A percentile compares a stretch with the other conserved stretches of the same genome.
Evolutionary conservation across 2,888 invertebrate species (phyloP).

Genomic region (Dryadula phaetusa): DNA sequence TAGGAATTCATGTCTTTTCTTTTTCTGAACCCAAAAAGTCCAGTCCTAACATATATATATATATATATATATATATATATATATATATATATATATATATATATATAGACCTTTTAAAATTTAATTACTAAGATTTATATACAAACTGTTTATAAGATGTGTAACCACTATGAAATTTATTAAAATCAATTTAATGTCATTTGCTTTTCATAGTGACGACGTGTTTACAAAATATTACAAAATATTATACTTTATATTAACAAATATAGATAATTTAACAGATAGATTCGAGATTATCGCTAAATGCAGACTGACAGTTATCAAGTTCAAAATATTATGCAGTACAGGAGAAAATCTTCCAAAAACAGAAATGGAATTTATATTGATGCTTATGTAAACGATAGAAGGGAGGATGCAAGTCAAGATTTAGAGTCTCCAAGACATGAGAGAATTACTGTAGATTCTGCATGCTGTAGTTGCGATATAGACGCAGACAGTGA

Average conservation of each 20-base stretch:
- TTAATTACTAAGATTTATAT: no score
- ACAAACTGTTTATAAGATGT: not conserved
- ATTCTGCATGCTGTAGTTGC: constrained; percentile 61
- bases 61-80: no score
- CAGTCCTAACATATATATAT: no score
- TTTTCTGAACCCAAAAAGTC: no score
- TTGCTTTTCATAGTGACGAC: not conserved
- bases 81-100: no score
- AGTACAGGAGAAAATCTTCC: constrained; percentile 69
- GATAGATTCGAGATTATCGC: not conserved
- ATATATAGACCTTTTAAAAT: no score
- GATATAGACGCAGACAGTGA: constrained; percentile 66
- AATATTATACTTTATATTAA: no score
- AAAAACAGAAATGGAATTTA: constrained; percentile 58
- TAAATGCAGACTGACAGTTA: constrained; percentile 55
- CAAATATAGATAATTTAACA: not conserved
- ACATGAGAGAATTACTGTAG: constrained; percentile 49
- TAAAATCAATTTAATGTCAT: not conserved
- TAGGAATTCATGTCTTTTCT: no score
- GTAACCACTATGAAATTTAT: not conserved
- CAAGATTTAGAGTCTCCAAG: constrained; percentile 59
- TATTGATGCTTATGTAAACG: constrained; percentile 54
- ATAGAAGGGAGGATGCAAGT: constrained; percentile 53
- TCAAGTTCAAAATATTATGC: constrained; percentile 68
- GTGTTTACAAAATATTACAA: not conserved